A percentile compares a stretch with the other conserved stretches of the same genome.
phyloP scores from a whole-genome alignment of 2,888 invertebrate species.

The Andrena hattorfiana region DNA sequence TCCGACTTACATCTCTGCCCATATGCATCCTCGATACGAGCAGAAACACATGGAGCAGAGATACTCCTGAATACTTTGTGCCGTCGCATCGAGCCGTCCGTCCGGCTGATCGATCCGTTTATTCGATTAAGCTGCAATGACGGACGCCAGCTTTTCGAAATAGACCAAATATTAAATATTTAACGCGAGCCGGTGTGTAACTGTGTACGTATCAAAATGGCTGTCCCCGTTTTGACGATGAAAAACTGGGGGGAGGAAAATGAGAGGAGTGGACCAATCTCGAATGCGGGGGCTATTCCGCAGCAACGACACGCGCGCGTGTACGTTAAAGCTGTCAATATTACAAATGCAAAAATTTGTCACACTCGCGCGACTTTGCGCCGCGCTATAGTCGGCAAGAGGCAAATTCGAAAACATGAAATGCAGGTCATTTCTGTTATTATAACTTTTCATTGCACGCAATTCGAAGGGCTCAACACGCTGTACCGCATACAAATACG shows the following conservation, averaged over 20 bases:
- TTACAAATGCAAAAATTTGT: constrained; percentile 24
- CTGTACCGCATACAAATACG: neutral
- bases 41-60: constrained; percentile 24
- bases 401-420: constrained; percentile 9
- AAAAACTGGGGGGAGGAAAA: constrained; percentile 9
- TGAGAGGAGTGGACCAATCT: constrained; percentile 22
- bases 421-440: constrained; percentile 6
- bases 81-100: constrained; percentile 40
- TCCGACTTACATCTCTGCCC: neutral
- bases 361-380: neutral
- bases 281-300: constrained; percentile 2
- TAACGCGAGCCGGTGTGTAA: constrained; percentile 10
- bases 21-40: constrained; percentile 32
- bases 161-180: constrained; percentile 63
- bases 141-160: constrained; percentile 55
- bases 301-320: neutral
- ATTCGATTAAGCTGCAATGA: constrained; percentile 71
- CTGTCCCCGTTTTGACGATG: neutral
- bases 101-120: constrained; percentile 57
- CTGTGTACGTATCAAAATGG: constrained; percentile 17
- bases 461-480: neutral
- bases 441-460: constrained; percentile 26
- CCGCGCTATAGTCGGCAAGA: neutral
- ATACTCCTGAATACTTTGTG: constrained; percentile 45
- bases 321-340: constrained; percentile 24